Percentiles rank a stretch among this genome's conserved stretches.
phyloP scores from a whole-genome alignment of 2,888 invertebrate genomes.

The Limnephilus lunatus region DNA sequence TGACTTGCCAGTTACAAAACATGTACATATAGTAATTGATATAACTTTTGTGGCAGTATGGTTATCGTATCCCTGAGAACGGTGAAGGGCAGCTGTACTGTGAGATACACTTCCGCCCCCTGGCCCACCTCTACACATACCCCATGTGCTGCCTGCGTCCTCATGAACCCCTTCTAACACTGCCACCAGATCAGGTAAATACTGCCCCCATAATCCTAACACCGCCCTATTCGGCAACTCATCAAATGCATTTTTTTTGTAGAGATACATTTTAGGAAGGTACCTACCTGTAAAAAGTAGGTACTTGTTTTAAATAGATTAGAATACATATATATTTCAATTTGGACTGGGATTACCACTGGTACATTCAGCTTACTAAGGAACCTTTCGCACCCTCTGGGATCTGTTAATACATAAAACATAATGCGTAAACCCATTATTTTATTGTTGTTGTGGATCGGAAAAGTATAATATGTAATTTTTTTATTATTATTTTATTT shows the following conservation, averaged over 20 bases:
- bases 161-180: slow-evolving; percentile 37
- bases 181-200: slow-evolving; percentile 17
- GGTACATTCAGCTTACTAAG: neutral
- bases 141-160: slow-evolving; percentile 68
- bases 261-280: neutral
- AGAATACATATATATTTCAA: neutral
- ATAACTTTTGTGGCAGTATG: slow-evolving; percentile 68
- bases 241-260: neutral
- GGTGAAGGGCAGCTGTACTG: slow-evolving; percentile 68
- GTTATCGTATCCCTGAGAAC: slow-evolving; percentile 69
- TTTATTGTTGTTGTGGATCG: neutral
- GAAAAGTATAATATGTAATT: neutral
- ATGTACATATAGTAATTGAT: neutral
- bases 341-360: neutral
- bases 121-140: slow-evolving; percentile 67
- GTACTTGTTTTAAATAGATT: neutral
- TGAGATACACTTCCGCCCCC: slow-evolving; percentile 68
- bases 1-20: neutral
- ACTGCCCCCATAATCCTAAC: neutral
- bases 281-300: neutral
- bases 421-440: neutral
- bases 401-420: neutral
- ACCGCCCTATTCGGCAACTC: neutral
- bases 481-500: too few relatives aligned
- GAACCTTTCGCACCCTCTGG: neutral